phyloP scores from a whole-genome alignment of 1,140 invertebrate species.

The Philotrypesis tridentata region DNA sequence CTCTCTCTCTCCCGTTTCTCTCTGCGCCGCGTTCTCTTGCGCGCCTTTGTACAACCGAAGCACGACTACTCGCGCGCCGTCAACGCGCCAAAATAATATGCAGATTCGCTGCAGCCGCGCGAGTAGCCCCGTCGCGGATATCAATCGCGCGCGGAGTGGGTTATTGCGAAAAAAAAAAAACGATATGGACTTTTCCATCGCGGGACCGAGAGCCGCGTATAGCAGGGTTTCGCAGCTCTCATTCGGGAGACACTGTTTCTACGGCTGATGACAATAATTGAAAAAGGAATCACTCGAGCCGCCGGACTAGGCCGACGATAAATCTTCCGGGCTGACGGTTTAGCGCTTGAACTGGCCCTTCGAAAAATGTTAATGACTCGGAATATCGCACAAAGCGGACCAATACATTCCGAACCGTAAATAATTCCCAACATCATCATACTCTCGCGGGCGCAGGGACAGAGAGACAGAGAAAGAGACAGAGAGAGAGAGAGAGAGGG shows the following conservation, averaged over 20 bases:
- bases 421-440: too few species aligned
- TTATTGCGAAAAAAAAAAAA: too few species aligned
- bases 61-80: background rate
- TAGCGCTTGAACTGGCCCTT: too few species aligned
- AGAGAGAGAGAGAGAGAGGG: too few species aligned
- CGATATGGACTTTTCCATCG: background rate
- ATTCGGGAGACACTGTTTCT: background rate
- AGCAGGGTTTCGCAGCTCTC: too few species aligned
- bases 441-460: too few species aligned
- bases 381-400: too few species aligned
- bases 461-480: too few species aligned
- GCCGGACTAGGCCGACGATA: too few species aligned
- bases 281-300: background rate
- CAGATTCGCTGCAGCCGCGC: background rate
- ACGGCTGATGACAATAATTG: background rate
- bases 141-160: background rate
- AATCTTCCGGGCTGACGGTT: too few species aligned
- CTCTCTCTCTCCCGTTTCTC: background rate
- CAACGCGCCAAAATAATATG: constrained; percentile 17
- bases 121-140: background rate
- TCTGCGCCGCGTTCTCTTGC: background rate
- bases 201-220: too few species aligned
- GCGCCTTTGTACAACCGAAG: background rate
- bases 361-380: too few species aligned
- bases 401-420: background rate